Conservation (phyloP, 1,140 invertebrate species). For the Gonatopus flavifemur region DNA sequence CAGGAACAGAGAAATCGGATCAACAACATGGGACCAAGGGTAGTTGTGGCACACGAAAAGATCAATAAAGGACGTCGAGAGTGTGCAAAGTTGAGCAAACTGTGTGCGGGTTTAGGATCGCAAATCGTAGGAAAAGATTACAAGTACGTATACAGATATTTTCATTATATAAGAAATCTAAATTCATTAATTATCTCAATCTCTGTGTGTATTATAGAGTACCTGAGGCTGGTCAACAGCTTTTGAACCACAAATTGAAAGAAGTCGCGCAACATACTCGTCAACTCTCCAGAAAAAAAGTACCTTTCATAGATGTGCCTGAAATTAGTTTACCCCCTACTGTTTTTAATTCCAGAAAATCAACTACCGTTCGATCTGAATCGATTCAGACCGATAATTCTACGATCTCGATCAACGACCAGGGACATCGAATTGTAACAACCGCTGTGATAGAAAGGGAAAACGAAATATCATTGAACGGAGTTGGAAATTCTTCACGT, state of each 20-base stretch:
- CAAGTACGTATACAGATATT: slow-evolving; percentile 43
- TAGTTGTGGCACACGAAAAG: slow-evolving; percentile 39
- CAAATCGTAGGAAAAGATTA: slow-evolving; percentile 44
- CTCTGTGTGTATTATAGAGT: slow-evolving; percentile 35
- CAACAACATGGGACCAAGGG: slow-evolving; percentile 37
- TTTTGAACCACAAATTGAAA: slow-evolving; percentile 44
- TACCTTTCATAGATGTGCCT: slow-evolving; percentile 8
- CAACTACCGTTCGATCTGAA: neutral
- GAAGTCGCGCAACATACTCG: slow-evolving; percentile 46
- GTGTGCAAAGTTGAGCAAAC: slow-evolving; percentile 44
- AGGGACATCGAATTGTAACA: neutral
- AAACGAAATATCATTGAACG: slow-evolving; percentile 3
- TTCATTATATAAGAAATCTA: neutral
- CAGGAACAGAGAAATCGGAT: slow-evolving; percentile 38
- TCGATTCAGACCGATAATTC: neutral
- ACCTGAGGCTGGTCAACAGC: slow-evolving; percentile 42
- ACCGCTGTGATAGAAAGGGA: neutral
- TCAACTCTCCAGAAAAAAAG: slow-evolving; percentile 42
- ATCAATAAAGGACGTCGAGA: slow-evolving; percentile 44
- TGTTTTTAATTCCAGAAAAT: neutral
- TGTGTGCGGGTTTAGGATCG: slow-evolving; percentile 47
- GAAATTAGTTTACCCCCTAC: slow-evolving; percentile 9
- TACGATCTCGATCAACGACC: neutral
- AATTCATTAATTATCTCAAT: neutral
- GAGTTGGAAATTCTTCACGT: no score